phyloP scores from a whole-genome alignment of 2,113 vertebrate species.

The human (Homo sapiens) region GRCh38 chr15:88151001-88151500 shows the following conservation, averaged over 20 bases:
- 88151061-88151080: constrained; percentile 6
- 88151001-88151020: constrained; percentile 59
- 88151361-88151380: neutral
- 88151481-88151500: neutral
- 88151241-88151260: constrained; percentile 58
- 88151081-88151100: neutral
- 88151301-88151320: neutral
- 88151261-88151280: neutral
- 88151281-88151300: neutral
- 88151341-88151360: neutral
- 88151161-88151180: constrained; percentile 32
- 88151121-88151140: constrained; percentile 40
- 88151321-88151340: neutral
- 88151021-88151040: neutral
- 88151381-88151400: neutral
- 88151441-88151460: neutral
- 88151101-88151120: constrained; percentile 44
- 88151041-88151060: neutral
- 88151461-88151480: neutral
- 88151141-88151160: constrained; percentile 53
- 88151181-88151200: constrained; percentile 3
- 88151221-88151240: constrained; percentile 20
- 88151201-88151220: neutral
- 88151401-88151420: neutral
- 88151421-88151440: neutral